Evolutionary conservation across 2,113 vertebrate species (phyloP).

Genomic region (Ailuropoda melanoleuca): DNA sequence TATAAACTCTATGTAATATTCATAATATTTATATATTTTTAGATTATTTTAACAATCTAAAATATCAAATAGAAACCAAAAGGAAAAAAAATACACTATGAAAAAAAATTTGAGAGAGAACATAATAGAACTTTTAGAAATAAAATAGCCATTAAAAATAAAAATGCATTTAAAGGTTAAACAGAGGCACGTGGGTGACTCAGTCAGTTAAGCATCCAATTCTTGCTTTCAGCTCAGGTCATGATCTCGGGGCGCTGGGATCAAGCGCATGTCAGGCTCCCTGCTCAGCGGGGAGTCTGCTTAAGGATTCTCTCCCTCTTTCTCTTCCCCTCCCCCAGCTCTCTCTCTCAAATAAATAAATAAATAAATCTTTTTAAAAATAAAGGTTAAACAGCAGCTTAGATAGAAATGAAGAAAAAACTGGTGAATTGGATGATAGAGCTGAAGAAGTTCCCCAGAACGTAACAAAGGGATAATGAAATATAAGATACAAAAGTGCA

Average conservation of each 20-base stretch:
- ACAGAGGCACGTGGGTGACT: background rate
- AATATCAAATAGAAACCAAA: background rate
- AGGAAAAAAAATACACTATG: background rate
- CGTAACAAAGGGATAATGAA: background rate
- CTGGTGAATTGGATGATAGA: background rate
- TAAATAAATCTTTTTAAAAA: background rate
- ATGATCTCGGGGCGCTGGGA: background rate
- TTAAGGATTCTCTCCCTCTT: background rate
- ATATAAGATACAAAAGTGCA: background rate
- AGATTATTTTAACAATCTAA: background rate
- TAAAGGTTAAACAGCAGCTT: background rate
- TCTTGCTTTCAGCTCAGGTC: background rate
- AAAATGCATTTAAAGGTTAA: constrained; percentile 21
- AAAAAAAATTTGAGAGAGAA: background rate
- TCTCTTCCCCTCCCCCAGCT: background rate
- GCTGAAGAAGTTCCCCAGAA: background rate
- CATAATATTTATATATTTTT: background rate
- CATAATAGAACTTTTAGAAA: background rate
- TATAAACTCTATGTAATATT: background rate
- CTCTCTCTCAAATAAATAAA: background rate
- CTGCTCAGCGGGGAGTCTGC: background rate
- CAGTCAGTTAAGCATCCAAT: background rate
- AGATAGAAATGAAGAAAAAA: background rate
- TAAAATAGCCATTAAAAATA: constrained; percentile 15
- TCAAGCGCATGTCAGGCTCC: background rate